Conservation (phyloP, 2,888 invertebrate genomes). For the Cosmorhoe ocellata region DNA sequence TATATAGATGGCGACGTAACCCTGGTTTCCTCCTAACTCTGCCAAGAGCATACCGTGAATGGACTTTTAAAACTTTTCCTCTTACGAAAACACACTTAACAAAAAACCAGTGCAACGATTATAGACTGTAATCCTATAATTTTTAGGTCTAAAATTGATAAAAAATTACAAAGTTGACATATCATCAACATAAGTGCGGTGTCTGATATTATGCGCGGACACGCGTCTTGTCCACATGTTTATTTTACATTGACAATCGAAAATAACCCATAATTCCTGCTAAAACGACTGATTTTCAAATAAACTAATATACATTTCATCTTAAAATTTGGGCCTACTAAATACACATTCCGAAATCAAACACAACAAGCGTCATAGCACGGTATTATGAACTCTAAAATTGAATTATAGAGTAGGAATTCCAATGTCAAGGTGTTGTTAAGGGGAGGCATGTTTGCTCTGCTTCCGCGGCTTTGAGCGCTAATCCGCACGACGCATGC, state of each 20-base stretch:
- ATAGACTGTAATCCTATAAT: constrained; percentile 23
- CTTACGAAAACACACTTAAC: constrained; percentile 54
- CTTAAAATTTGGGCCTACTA: constrained; percentile 36
- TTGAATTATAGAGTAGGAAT: constrained; percentile 48
- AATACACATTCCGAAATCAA: constrained; percentile 40
- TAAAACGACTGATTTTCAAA: constrained; percentile 36
- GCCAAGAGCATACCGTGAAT: constrained; percentile 58
- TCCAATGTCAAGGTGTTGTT: constrained; percentile 50
- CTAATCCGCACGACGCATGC: constrained; percentile 70
- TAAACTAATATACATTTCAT: constrained; percentile 24
- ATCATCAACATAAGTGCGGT: constrained; percentile 72
- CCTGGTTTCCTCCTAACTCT: constrained; percentile 36
- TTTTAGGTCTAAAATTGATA: constrained; percentile 20
- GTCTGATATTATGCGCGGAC: constrained; percentile 78
- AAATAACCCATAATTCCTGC: constrained; percentile 38
- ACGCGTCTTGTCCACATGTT: constrained; percentile 61
- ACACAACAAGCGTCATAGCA: constrained; percentile 24
- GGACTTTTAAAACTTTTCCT: constrained; percentile 55
- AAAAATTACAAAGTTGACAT: constrained; percentile 62
- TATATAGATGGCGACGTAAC: constrained; percentile 9
- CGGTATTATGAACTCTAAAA: constrained; percentile 38
- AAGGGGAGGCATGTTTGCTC: constrained; percentile 61
- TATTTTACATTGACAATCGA: constrained; percentile 36
- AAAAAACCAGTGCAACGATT: constrained; percentile 13
- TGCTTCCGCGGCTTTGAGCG: constrained; percentile 61